These are phyloP conservation scores for Andrena hattorfiana DNA, from an alignment of 2,888 invertebrate species.

Conservation along the genomic window DNA sequence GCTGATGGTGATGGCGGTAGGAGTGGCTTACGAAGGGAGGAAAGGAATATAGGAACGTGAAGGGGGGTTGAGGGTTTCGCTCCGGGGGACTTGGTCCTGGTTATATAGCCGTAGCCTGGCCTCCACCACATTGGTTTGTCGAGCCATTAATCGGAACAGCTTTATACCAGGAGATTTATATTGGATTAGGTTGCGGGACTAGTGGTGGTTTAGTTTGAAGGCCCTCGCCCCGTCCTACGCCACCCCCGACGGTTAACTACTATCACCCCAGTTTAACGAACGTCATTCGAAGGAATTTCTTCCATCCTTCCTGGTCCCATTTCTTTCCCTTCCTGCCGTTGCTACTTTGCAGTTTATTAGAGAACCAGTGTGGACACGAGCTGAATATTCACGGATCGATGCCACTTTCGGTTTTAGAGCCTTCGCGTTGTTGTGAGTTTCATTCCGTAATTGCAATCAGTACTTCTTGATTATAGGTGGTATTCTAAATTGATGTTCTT, in stretches of 20 bases:
- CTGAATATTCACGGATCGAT: slow-evolving; percentile 30
- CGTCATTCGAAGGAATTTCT: slow-evolving; percentile 67
- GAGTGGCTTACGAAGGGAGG: slow-evolving; percentile 68
- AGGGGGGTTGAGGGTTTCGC: slow-evolving; percentile 61
- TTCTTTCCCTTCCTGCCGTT: not conserved
- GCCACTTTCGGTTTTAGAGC: slow-evolving; percentile 6
- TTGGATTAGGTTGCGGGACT: slow-evolving; percentile 80
- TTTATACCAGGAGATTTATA: slow-evolving; percentile 82
- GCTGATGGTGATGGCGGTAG: slow-evolving; percentile 74
- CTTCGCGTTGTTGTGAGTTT: not conserved
- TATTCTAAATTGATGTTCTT: slow-evolving; percentile 29
- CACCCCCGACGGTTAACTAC: slow-evolving; percentile 65
- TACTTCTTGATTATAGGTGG: not conserved
- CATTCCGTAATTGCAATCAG: slow-evolving; percentile 28
- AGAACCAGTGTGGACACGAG: slow-evolving; percentile 22
- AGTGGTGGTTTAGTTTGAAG: slow-evolving; percentile 79
- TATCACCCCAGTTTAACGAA: slow-evolving; percentile 70
- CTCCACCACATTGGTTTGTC: slow-evolving; percentile 81
- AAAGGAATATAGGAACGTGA: slow-evolving; percentile 54
- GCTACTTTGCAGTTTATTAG: slow-evolving; percentile 48
- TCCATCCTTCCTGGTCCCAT: slow-evolving; percentile 32
- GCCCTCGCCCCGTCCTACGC: slow-evolving; percentile 42
- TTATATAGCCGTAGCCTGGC: slow-evolving; percentile 74
- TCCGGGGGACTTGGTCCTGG: slow-evolving; percentile 68
- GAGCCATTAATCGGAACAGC: slow-evolving; percentile 83